Percentiles rank a stretch among this genome's conserved stretches.
Evolutionary conservation across 2,888 invertebrate genomes (phyloP).

Genomic region (Cosmia trapezina): DNA sequence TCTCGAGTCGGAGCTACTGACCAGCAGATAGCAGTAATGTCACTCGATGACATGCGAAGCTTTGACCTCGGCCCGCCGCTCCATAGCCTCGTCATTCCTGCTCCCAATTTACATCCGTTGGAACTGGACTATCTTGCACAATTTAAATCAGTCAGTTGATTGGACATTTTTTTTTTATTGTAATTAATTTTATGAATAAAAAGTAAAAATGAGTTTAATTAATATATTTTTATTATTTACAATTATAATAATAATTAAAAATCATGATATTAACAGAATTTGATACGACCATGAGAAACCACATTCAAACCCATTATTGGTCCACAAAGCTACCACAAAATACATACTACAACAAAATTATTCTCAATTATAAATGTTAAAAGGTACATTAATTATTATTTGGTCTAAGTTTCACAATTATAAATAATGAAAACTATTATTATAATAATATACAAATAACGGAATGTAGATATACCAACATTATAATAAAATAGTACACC

Average conservation of each 20-base stretch:
- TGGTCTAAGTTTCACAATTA: slow-evolving; percentile 90
- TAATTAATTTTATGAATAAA: slow-evolving; percentile 48
- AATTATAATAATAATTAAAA: slow-evolving; percentile 82
- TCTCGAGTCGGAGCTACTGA: slow-evolving; percentile 97
- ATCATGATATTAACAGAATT: slow-evolving; percentile 87
- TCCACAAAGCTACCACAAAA: slow-evolving; percentile 89
- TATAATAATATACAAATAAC: slow-evolving; percentile 88
- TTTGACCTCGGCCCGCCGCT: slow-evolving; percentile 96
- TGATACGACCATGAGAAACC: slow-evolving; percentile 84
- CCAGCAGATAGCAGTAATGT: slow-evolving; percentile 94
- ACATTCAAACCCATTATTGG: slow-evolving; percentile 88
- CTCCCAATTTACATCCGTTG: slow-evolving; percentile 95
- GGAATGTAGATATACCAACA: slow-evolving; percentile 89
- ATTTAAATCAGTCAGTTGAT: slow-evolving; percentile 84
- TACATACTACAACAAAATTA: slow-evolving; percentile 84
- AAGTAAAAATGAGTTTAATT: slow-evolving; percentile 79
- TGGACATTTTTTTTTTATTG: slow-evolving; percentile 10
- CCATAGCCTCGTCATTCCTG: slow-evolving; percentile 98
- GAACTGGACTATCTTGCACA: slow-evolving; percentile 96
- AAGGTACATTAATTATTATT: slow-evolving; percentile 91
- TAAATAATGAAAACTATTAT: slow-evolving; percentile 88
- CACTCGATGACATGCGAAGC: slow-evolving; percentile 93
- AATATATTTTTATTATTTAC: slow-evolving; percentile 90
- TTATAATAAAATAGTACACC: slow-evolving; percentile 82
- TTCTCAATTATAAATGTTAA: slow-evolving; percentile 86